Base-by-base conservation (phyloP, 2,113 vertebrate species). In the Cynopterus brachyotis region DNA sequence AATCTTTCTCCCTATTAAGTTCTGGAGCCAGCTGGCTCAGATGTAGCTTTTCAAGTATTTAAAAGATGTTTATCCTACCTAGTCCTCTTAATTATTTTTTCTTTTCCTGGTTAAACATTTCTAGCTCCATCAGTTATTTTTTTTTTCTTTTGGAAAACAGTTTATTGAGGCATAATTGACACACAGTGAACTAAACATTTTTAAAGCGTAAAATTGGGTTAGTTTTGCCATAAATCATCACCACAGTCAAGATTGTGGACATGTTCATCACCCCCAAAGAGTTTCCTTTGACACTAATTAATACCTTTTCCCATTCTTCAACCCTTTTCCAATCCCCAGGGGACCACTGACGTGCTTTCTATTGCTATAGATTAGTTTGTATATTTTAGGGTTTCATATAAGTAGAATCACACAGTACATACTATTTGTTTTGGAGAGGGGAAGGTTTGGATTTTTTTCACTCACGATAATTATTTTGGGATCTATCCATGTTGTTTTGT, bases 1-100 rank as follows among this genome's bases (percentile, higher is more conserved):
- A 84, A 53, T 85, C 62, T n/a, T 82, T 76, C n/a, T 95, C 91
- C 42, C 28, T 55, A 3, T 96, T 67, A 85, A 60, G 7, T 95
- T 92, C 47, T 86, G 70, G 84, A 92, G 12, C 40, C 35, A 28
- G 35, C 35, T 92, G 59, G 6, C 53, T 9, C 42, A 84, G 28
- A 78, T 30, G 53, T 30, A 60, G 28, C 42, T 30, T 79, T 76
- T 78, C 50, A 93, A 75, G n/a, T 66, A 64, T 93, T 91, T 93
- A 67, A 89, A 89, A 55, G 50, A 73, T 55, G 13, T 15, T 5
- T 40, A 35, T 70, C 22, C 42, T 53, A 66, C 72, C 50, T 50
- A 16, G 50, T 78, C 30, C 9, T 8, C 35, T 82, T 81, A 84
- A 42, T 9, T 50, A 50, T 76, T 67, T 59, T 70, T 19, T 75